These are phyloP conservation scores for Monomorium pharaonis DNA, from an alignment of 1,140 invertebrate genomes.

Conservation along the genomic window DNA sequence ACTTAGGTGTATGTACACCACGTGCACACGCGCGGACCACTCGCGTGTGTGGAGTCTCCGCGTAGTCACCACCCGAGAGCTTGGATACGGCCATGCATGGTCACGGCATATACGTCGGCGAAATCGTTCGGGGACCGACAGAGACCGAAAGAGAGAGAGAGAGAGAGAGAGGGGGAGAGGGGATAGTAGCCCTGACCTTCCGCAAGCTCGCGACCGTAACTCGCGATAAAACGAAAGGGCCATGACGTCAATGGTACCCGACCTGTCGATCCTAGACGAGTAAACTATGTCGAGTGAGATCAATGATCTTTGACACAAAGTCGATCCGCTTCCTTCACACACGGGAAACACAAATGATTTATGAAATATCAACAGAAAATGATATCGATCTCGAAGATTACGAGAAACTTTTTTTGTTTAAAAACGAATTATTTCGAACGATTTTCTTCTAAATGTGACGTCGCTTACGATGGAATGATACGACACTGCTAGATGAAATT, in stretches of 20 bases:
- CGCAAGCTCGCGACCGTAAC: slow-evolving; percentile 66
- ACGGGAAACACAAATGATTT: neutral
- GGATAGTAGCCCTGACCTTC: slow-evolving; percentile 78
- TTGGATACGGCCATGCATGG: slow-evolving; percentile 68
- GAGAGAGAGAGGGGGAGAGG: slow-evolving; percentile 43
- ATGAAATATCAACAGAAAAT: neutral
- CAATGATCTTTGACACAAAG: neutral
- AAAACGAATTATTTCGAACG: neutral
- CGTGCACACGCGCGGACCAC: slow-evolving; percentile 21
- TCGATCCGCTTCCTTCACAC: neutral
- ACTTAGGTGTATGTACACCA: slow-evolving; percentile 72
- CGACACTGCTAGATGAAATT: neutral
- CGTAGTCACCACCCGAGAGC: slow-evolving; percentile 64
- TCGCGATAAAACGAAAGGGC: slow-evolving; percentile 72
- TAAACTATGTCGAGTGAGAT: neutral
- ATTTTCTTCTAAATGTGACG: neutral
- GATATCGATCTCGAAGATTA: neutral
- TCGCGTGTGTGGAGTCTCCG: slow-evolving; percentile 44
- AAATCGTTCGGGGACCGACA: slow-evolving; percentile 65
- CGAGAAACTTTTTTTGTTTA: neutral
- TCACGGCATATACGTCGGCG: slow-evolving; percentile 67
- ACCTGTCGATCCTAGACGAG: neutral
- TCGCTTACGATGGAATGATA: neutral
- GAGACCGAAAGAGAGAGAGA: slow-evolving; percentile 21
- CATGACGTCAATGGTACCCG: slow-evolving; percentile 63